Conservation (phyloP, 2,113 vertebrate species). For the Tragelaphus strepsiceros region DNA sequence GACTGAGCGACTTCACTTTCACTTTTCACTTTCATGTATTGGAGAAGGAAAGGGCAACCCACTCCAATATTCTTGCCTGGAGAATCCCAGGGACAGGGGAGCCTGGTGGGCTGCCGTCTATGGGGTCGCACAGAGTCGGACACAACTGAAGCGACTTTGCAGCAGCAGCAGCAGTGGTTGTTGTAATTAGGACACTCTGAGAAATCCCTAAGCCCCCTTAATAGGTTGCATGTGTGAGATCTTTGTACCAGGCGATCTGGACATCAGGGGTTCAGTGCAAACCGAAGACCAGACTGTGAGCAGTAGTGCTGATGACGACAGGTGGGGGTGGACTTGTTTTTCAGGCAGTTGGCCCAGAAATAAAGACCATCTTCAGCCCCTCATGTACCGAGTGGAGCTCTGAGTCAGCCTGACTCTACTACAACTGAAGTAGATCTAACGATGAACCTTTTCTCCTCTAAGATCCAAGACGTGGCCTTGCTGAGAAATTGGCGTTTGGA, state of each 20-base stretch:
- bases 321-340: not conserved
- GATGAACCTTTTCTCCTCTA: fast-evolving
- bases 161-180: too few species aligned
- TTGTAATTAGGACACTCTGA: not conserved
- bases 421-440: fast-evolving
- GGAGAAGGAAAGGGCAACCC: too few species aligned
- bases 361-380: not conserved
- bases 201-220: not conserved
- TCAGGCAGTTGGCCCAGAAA: not conserved
- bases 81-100: too few species aligned
- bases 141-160: too few species aligned
- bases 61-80: too few species aligned
- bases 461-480: fast-evolving
- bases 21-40: too few species aligned
- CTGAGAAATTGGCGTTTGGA: not conserved
- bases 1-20: too few species aligned
- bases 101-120: too few species aligned
- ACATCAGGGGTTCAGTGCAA: fast-evolving
- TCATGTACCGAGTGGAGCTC: fast-evolving
- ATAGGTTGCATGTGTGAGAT: fast-evolving
- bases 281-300: not conserved
- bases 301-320: fast-evolving
- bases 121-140: too few species aligned
- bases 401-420: fast-evolving
- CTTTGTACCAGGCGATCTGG: not conserved